These are phyloP conservation scores for Epinotia brunnichana DNA, from an alignment of 2,888 invertebrate species.

Conservation along the genomic window DNA sequence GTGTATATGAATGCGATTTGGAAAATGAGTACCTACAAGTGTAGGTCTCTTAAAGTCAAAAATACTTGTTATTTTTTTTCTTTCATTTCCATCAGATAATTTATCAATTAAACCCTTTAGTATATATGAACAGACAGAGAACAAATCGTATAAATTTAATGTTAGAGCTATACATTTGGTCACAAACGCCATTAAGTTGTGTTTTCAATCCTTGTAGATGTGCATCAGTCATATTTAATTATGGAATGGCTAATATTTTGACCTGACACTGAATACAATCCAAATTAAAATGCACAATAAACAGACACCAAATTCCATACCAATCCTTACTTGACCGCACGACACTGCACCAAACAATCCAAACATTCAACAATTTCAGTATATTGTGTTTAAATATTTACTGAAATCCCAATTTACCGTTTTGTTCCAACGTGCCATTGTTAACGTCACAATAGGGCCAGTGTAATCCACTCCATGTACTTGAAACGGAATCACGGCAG, in stretches of 20 bases:
- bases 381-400: slow-evolving; percentile 38
- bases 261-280: not conserved
- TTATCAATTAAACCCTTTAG: too few relatives aligned
- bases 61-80: too few relatives aligned
- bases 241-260: not conserved
- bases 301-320: not conserved
- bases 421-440: slow-evolving; percentile 38
- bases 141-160: too few relatives aligned
- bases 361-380: slow-evolving; percentile 29
- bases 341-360: not conserved
- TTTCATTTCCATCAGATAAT: too few relatives aligned
- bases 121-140: too few relatives aligned
- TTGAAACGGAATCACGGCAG: slow-evolving; percentile 30
- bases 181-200: too few relatives aligned
- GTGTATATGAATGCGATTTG: too few relatives aligned
- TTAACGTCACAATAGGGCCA: slow-evolving; percentile 35
- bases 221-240: too few relatives aligned
- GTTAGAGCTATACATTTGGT: too few relatives aligned
- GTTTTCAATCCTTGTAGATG: too few relatives aligned
- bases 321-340: not conserved
- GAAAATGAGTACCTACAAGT: too few relatives aligned
- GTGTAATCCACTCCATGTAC: slow-evolving; percentile 33
- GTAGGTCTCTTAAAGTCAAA: too few relatives aligned
- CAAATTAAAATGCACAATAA: not conserved
- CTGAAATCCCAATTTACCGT: slow-evolving; percentile 34